phyloP scores from a whole-genome alignment of 2,797 vertebrate species.

The Dermochelys coriacea region DNA sequence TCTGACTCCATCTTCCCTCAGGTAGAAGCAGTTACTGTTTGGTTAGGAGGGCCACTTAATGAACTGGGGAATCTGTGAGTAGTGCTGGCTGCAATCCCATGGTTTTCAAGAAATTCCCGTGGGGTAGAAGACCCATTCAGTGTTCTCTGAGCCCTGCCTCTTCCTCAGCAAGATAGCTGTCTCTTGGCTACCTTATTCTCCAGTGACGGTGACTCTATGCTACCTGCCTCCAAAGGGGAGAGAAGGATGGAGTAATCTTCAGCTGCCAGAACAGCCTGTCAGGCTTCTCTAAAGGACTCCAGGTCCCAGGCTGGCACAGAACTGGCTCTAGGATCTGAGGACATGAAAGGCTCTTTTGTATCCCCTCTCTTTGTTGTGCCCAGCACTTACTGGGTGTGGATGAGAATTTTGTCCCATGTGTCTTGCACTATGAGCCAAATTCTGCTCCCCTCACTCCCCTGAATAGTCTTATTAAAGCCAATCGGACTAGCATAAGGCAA shows the following conservation, averaged over 20 bases:
- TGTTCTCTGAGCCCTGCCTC: too few relatives aligned
- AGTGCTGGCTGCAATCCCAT: background rate
- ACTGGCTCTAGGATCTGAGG: too few relatives aligned
- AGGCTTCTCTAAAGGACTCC: background rate
- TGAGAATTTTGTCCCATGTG: too few relatives aligned
- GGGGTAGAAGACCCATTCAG: too few relatives aligned
- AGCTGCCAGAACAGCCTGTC: background rate
- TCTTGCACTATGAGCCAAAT: background rate
- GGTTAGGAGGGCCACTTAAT: background rate
- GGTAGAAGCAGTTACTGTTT: background rate
- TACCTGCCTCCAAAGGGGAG: background rate
- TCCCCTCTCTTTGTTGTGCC: too few relatives aligned
- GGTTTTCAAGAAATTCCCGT: background rate
- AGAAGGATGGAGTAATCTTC: background rate
- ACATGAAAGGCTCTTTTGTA: too few relatives aligned
- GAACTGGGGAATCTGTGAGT: background rate
- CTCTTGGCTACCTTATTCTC: background rate
- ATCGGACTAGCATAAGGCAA: background rate
- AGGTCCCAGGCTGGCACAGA: too few relatives aligned
- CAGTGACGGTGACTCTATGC: background rate
- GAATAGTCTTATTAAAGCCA: background rate
- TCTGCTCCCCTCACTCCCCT: too few relatives aligned
- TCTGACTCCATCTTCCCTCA: background rate
- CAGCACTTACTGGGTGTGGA: too few relatives aligned
- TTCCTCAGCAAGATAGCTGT: background rate